These are phyloP conservation scores for Matsumurasca onukii DNA, from an alignment of 1,140 invertebrate species.

Conservation along the genomic window DNA sequence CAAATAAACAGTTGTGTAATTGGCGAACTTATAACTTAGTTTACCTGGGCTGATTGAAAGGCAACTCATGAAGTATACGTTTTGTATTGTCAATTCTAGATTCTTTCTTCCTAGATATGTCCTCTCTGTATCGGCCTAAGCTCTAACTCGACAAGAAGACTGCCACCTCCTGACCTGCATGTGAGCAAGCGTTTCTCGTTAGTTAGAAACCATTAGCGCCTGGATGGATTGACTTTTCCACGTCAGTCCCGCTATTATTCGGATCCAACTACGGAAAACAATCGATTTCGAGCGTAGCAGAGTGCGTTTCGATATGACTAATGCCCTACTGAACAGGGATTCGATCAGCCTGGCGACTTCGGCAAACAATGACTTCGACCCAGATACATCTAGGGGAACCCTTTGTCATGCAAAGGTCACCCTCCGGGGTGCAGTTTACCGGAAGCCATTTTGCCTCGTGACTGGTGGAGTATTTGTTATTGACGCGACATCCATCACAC, in stretches of 20 bases:
- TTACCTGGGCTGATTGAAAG: no score
- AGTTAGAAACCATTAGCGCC: no score
- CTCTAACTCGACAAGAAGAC: no score
- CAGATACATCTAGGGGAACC: slow-evolving; percentile 7
- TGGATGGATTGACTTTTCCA: slow-evolving; percentile 24
- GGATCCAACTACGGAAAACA: slow-evolving; percentile 12
- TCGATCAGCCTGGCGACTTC: not conserved
- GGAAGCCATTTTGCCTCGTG: slow-evolving; percentile 17
- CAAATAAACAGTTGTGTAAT: no score
- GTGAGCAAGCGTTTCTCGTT: no score
- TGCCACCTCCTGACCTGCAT: no score
- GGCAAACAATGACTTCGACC: slow-evolving; percentile 8
- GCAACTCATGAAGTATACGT: no score
- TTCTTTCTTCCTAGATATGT: no score
- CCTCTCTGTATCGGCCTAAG: no score
- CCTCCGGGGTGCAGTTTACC: not conserved
- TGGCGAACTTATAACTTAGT: no score
- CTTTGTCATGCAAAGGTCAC: slow-evolving; percentile 11
- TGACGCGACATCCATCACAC: slow-evolving; percentile 16
- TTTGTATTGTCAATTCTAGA: no score
- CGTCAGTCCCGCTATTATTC: not conserved
- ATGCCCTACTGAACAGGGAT: slow-evolving; percentile 7
- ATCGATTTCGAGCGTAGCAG: slow-evolving; percentile 10
- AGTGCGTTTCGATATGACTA: slow-evolving; percentile 17
- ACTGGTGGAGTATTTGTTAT: slow-evolving; percentile 27